These are phyloP conservation scores for Sigmodon hispidus DNA, from an alignment of 2,113 vertebrate species.

Conservation along the genomic window DNA sequence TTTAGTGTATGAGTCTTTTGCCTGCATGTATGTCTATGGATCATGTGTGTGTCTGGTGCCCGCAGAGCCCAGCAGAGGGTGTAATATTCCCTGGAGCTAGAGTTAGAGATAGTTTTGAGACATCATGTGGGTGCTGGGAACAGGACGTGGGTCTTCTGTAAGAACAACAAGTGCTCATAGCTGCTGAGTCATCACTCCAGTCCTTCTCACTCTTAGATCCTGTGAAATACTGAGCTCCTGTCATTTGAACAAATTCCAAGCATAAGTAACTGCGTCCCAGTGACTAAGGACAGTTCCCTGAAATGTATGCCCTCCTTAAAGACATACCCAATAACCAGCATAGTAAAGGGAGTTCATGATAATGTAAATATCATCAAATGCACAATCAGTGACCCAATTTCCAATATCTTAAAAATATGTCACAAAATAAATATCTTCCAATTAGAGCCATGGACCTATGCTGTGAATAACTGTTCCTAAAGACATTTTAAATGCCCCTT, in stretches of 20 bases:
- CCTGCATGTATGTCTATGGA: no score
- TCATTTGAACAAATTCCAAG: not conserved
- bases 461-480: not conserved
- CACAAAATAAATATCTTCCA: slow-evolving; percentile 4
- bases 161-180: no score
- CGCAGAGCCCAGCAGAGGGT: no score
- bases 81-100: no score
- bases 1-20: not conserved
- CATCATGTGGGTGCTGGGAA: no score
- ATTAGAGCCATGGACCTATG: not conserved
- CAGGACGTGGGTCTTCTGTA: no score
- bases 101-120: no score
- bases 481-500: not conserved
- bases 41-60: no score
- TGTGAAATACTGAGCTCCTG: not conserved
- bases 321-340: not conserved
- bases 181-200: not conserved
- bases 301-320: not conserved
- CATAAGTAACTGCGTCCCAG: not conserved
- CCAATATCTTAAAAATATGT: not conserved
- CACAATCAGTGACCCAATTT: not conserved
- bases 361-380: slow-evolving; percentile 30
- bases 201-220: not conserved
- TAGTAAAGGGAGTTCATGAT: not conserved
- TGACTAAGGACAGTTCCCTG: not conserved